These are phyloP conservation scores for Pimephales promelas DNA, from an alignment of 2,113 vertebrate genomes.

Conservation along the genomic window DNA sequence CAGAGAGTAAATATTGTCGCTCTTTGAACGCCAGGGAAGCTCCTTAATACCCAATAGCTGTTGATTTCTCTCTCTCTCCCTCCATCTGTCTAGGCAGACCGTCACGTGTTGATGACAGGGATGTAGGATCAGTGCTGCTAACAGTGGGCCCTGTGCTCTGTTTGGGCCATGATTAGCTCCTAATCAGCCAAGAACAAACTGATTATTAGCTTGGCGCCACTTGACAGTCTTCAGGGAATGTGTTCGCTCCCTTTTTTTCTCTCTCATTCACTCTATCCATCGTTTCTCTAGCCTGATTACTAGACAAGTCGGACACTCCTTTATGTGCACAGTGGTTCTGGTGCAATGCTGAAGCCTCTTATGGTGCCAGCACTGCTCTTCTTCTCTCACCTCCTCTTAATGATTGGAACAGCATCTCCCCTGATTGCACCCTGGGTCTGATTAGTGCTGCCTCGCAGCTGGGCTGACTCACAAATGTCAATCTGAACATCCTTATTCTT, in stretches of 20 bases:
- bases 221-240: conserved; percentile 85
- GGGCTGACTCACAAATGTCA: conserved; percentile 79
- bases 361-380: conserved; percentile 26
- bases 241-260: conserved; percentile 62
- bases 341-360: conserved; percentile 67
- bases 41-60: conserved; percentile 71
- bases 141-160: conserved; percentile 73
- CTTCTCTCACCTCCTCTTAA: conserved; percentile 77
- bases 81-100: conserved; percentile 57
- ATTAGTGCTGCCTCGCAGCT: conserved; percentile 80
- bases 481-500: conserved; percentile 68
- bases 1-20: conserved; percentile 81
- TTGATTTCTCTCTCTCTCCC: conserved; percentile 67
- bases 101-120: conserved; percentile 68
- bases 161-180: conserved; percentile 88
- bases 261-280: conserved; percentile 40
- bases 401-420: conserved; percentile 83
- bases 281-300: conserved; percentile 76
- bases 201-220: conserved; percentile 89
- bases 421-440: conserved; percentile 85
- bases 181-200: conserved; percentile 94
- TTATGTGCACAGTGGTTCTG: conserved; percentile 74
- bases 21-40: conserved; percentile 70
- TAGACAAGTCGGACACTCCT: conserved; percentile 77
- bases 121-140: conserved; percentile 69